Evolutionary conservation across 2,888 invertebrate genomes (phyloP).

Genomic region (Apamea anceps): DNA sequence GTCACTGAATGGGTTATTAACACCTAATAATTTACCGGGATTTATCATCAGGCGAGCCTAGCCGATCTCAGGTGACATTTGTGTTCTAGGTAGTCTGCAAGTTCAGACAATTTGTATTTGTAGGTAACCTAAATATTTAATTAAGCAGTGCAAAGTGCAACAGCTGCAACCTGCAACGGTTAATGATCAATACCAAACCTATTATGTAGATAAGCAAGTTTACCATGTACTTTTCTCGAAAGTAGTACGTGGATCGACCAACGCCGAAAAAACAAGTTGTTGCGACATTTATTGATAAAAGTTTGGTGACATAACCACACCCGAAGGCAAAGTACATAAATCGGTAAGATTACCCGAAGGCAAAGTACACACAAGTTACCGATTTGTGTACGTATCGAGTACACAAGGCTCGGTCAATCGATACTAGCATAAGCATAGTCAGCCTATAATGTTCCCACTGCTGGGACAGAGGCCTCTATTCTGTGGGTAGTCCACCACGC

Average conservation of each 20-base stretch:
- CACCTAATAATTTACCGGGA: background rate
- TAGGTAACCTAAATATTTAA: slow-evolving; percentile 7
- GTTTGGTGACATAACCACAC: slow-evolving; percentile 37
- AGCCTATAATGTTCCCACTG: background rate
- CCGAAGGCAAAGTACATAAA: slow-evolving; percentile 46
- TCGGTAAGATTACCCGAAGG: slow-evolving; percentile 18
- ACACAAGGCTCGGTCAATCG: slow-evolving; percentile 37
- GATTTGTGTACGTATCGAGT: slow-evolving; percentile 21
- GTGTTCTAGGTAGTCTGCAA: too few species aligned
- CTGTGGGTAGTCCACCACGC: background rate
- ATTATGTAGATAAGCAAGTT: background rate
- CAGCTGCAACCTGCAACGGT: background rate
- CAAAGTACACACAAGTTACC: slow-evolving; percentile 45
- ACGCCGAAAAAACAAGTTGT: slow-evolving; percentile 2
- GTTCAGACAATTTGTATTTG: too few species aligned
- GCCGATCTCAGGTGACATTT: too few species aligned
- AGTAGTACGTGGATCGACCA: background rate
- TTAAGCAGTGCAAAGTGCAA: background rate
- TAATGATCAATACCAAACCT: slow-evolving; percentile 18
- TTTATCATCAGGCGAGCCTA: too few species aligned
- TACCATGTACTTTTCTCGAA: background rate
- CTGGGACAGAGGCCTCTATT: background rate
- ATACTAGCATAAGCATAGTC: slow-evolving; percentile 9
- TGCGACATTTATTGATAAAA: slow-evolving; percentile 45
- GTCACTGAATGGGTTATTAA: background rate